Evolutionary conservation across 2,888 invertebrate species (phyloP), one percentile per base, ranked within the genome.

Genomic region (Tiliacea aurago): DNA sequence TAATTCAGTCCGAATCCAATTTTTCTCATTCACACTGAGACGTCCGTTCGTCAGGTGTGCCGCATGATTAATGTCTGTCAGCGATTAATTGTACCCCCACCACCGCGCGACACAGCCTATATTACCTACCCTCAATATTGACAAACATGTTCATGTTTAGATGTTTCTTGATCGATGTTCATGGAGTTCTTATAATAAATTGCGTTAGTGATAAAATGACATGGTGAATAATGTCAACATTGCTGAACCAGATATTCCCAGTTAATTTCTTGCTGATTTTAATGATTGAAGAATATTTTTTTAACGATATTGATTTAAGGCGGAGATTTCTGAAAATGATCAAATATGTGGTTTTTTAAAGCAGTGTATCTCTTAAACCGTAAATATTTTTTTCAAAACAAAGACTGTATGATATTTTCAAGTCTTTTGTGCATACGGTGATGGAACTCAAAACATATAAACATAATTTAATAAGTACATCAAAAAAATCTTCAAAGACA

Each of bases 61-160:
- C 33, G 51, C 45, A 80, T 89, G 88, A 89, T 88, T 88, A 89
- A 89, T 89, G 77, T 76, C 79, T 75, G 81, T 75, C 28, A 66
- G 69, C 81, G 76, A 88, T 87, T 87, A 84, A 80, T 77, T 18
- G 65, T 63, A 51, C 51, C 70, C 69, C 77, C 73, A 62, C 73
- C 33, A 49, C 62, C 15, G n/a, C 55, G 59, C 70, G 41, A 20
- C 64, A 73, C 58, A 63, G 58, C 76, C 55, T 33, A 58, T 70
- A 78, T 65, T 65, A 81, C 45, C 78, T 78, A 75, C 85, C 71
- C 65, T 63, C 71, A 58, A 68, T 76, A 69, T 84, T 80, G 66
- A 28, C 58, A 75, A 76, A 75, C 61, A 65, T 66, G 37, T 43
- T 41, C 51, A 23, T 73, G 80, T 64, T 69, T 58, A 37, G 62